phyloP scores from a whole-genome alignment of 2,113 vertebrate genomes.

The Pithys albifrons region DNA sequence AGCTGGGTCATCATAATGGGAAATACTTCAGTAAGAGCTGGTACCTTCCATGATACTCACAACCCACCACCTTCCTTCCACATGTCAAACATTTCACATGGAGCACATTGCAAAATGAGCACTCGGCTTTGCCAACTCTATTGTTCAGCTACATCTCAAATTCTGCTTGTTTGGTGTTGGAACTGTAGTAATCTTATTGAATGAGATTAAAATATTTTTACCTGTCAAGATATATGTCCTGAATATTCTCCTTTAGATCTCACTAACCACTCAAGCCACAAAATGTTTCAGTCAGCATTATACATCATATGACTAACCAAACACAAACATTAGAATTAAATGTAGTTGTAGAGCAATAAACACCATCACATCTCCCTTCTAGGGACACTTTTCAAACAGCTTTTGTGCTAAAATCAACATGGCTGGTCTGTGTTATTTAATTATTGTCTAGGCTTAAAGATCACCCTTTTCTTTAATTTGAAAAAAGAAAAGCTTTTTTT shows the following conservation, averaged over 20 bases:
- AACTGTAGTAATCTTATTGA: background rate
- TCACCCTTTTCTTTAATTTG: constrained; percentile 46
- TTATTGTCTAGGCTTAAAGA: constrained; percentile 61
- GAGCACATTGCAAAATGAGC: background rate
- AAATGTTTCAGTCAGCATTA: background rate
- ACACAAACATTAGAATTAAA: background rate
- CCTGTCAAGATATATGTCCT: background rate
- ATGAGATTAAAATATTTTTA: background rate
- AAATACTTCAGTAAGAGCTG: background rate
- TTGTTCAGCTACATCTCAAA: constrained; percentile 23
- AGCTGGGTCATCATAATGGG: background rate
- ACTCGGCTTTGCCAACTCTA: background rate
- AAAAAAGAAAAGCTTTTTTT: constrained; percentile 57
- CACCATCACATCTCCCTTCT: background rate
- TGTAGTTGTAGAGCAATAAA: background rate
- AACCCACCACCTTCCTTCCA: background rate
- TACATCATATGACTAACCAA: background rate
- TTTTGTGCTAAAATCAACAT: constrained; percentile 26
- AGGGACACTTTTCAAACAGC: constrained; percentile 3
- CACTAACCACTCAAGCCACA: background rate
- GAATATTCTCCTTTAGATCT: background rate
- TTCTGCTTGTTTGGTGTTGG: background rate
- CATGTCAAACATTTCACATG: background rate
- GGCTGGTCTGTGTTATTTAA: constrained; percentile 38
- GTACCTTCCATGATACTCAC: background rate